Evolutionary conservation across 2,113 vertebrate species (phyloP), one percentile per base, ranked within the genome.

Genomic region (Jacana jacana): DNA sequence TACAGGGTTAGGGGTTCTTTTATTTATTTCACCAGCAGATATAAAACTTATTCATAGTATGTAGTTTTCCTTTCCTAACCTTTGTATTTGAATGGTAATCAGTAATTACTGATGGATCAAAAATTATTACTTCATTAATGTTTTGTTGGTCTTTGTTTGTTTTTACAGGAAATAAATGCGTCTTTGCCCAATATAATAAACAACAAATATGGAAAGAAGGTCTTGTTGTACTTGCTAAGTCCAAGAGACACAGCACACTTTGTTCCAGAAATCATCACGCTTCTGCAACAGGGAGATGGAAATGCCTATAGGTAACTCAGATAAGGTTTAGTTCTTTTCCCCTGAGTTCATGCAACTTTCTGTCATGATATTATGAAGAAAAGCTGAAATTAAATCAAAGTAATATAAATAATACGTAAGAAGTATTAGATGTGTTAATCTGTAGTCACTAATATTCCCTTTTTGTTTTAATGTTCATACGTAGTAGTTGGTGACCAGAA

Each of bases 131-230:
- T 77, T 71, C 33, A 27, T 66, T 71, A 28, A 37, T 22, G 1
- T 69, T 78, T 79, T 81, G 2, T 78, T 93, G 27, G 27, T 90
- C 6, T 94, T 77, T 28, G 3, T 86, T 31, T 91, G 42, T 77
- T 80, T 90, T 79, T 73, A 30, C 95, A 99, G 99, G 99, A 99
- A 98, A 98, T 99, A 90, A 88, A 98, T 91, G 84, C 77, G 71
- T 98, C 98, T 49, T 97, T 99, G 95, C 87, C 98, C 2, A 97
- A 97, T 71, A 97, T 99, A 85, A 95, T 99, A 92, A 93, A 97
- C 63, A 99, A 99, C 88, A 99, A 99, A 94, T 98, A 99, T 4
- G 99, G 99, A 35, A 99, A 98, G 93, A 99, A 99, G 91, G 99
- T 99, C 27, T 82, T 99, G 15, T 55, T 99, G 84, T 99, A 99